phyloP scores from a whole-genome alignment of 2,797 vertebrate species.

The Glossophaga mutica region DNA sequence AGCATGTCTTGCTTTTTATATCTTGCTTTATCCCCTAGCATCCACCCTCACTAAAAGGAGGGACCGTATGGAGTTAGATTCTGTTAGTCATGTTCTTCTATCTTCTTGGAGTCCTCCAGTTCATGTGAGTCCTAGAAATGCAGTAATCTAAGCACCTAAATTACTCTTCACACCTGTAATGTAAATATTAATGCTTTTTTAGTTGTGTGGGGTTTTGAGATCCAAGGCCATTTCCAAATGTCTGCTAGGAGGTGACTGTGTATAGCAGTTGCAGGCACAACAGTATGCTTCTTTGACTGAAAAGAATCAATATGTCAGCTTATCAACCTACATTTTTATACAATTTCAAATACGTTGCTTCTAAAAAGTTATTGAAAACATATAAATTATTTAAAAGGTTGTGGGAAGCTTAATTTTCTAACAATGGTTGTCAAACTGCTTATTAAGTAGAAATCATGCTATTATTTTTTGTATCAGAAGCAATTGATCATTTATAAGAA shows the following conservation, averaged over 20 bases:
- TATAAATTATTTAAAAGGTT: neutral
- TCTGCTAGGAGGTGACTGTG: neutral
- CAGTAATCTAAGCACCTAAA: neutral
- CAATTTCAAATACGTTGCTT: neutral
- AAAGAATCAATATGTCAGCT: constrained; percentile 13
- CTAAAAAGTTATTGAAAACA: neutral
- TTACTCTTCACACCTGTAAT: neutral
- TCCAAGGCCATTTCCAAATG: constrained; percentile 2
- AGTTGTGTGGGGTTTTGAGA: neutral
- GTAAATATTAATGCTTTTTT: neutral
- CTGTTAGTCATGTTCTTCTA: neutral
- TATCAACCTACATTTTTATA: neutral
- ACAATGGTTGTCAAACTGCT: neutral
- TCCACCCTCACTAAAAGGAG: neutral
- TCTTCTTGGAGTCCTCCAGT: neutral
- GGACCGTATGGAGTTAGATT: neutral
- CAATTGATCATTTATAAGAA: neutral
- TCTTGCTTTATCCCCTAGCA: neutral
- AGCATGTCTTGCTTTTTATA: neutral
- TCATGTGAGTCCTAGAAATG: neutral
- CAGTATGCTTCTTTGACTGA: neutral
- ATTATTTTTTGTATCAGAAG: neutral
- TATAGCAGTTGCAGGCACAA: neutral
- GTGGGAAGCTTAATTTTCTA: constrained; percentile 18
- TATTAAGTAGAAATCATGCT: constrained; percentile 8